These are phyloP conservation scores for Galerucella pusilla DNA, from an alignment of 2,888 invertebrate genomes.

Conservation along the genomic window DNA sequence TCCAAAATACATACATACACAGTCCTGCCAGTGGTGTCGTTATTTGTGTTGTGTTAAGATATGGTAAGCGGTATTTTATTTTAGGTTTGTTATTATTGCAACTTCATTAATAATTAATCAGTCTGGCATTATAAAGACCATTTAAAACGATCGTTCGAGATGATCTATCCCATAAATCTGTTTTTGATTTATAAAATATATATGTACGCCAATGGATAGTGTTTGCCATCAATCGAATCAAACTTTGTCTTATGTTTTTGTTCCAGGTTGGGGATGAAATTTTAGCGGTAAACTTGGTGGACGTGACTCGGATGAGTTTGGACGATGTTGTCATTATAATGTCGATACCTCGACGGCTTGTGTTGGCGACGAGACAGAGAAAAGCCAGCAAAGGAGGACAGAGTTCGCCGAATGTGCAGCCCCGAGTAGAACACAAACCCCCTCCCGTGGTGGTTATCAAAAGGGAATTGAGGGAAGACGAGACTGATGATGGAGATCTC, in stretches of 20 bases:
- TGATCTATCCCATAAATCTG: too few species aligned
- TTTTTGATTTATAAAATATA: too few species aligned
- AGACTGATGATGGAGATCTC: conserved; percentile 73
- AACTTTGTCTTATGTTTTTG: neutral
- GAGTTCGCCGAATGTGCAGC: conserved; percentile 70
- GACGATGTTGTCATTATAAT: conserved; percentile 99
- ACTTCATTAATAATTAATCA: too few species aligned
- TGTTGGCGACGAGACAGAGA: conserved; percentile 91
- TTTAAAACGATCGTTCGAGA: too few species aligned
- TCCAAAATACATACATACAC: too few species aligned
- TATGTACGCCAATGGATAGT: too few species aligned
- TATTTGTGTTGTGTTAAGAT: too few species aligned
- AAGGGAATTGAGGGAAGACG: conserved; percentile 86
- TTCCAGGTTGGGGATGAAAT: conserved; percentile 95
- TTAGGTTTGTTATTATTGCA: too few species aligned
- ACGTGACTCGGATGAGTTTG: conserved; percentile 96
- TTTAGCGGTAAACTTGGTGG: conserved; percentile 96
- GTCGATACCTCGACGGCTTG: conserved; percentile 96
- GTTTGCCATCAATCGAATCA: too few species aligned
- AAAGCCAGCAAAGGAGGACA: conserved; percentile 71
- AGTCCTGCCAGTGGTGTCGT: too few species aligned
- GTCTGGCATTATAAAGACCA: too few species aligned
- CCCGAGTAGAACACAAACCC: conserved; percentile 83
- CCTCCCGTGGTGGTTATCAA: conserved; percentile 94
- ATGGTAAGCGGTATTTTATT: too few species aligned